Base-by-base conservation (phyloP, 2,797 vertebrate genomes). In the Delichon dasypus region DNA sequence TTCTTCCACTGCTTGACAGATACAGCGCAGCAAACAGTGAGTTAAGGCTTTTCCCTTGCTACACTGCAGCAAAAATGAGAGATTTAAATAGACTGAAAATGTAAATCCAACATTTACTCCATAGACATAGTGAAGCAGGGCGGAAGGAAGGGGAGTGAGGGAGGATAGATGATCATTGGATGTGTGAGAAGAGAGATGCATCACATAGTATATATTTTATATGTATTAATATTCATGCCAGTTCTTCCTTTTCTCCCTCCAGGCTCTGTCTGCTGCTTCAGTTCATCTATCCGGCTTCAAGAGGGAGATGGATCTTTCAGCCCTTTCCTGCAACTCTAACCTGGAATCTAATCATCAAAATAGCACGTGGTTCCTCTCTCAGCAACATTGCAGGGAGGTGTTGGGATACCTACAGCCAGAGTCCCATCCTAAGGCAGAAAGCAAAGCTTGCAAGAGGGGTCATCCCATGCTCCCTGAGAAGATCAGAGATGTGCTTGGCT, bases 1-100 rank as follows among this genome's bases (percentile, higher is more conserved):
- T 54, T 68, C 34, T 60, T 93, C 61, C 16, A 40, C 32, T 44
- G 25, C 64, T 93, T 73, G 79, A 87, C 23, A 95, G 38, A 73
- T 36, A 25, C 38, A 92, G 78, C 20, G 44, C 87, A 91, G 88
- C 82, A 92, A 96, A 72, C 65, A 93, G 64, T 73, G 81, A 90
- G 95, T 95, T 96, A 97, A 96, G 72, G 40, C 47, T 91, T 86
- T 91, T 87, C 77, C 85, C 38, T 20, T 84, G 73, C 53, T 92
- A 90, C 94, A 85, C 78, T 95, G 94, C 94, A 95, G 93, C 89
- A 94, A 95, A 96, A 91, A 94, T 92, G 90, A 96, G 91, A 96
- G 93, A 96, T 95, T 97, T 96, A 95, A 97, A 97, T 95, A 96
- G 93, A 92, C 83, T 90, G 84, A 95, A 96, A 97, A 97, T 97